Evolutionary conservation across 2,888 invertebrate genomes (phyloP).

Genomic region (Drosophila ustulata): DNA sequence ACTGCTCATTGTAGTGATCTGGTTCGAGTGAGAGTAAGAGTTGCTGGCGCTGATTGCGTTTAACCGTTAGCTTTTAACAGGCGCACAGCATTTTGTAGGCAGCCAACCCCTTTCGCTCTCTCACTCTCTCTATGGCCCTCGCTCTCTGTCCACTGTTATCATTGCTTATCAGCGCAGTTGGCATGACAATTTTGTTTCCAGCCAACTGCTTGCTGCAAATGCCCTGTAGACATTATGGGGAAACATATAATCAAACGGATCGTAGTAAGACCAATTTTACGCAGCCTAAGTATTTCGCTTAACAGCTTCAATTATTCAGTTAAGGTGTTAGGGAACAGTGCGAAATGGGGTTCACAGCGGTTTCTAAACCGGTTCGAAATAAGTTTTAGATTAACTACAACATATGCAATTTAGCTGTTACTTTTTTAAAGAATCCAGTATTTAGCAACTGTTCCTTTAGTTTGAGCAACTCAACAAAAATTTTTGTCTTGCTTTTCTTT

Average conservation of each 20-base stretch:
- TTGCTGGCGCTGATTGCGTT: constrained; percentile 53
- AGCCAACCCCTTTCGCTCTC: constrained; percentile 11
- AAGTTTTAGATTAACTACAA: not conserved
- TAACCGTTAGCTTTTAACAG: constrained; percentile 54
- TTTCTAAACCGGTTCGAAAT: not conserved
- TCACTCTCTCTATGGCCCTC: constrained; percentile 3
- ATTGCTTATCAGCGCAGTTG: constrained; percentile 37
- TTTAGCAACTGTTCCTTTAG: too few relatives aligned
- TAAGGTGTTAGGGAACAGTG: too few relatives aligned
- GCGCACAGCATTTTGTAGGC: constrained; percentile 39
- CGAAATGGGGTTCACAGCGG: not conserved
- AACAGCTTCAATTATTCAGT: too few relatives aligned
- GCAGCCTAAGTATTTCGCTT: too few relatives aligned
- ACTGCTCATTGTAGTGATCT: constrained; percentile 35
- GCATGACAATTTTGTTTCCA: constrained; percentile 13
- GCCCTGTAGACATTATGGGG: constrained; percentile 16
- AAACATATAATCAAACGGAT: too few relatives aligned
- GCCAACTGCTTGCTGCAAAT: constrained; percentile 8
- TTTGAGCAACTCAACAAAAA: too few relatives aligned
- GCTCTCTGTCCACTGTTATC: constrained; percentile 23
- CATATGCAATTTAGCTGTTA: not conserved
- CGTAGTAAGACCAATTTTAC: too few relatives aligned
- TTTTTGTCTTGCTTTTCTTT: too few relatives aligned
- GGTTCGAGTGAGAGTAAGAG: constrained; percentile 38
- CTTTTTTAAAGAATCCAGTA: too few relatives aligned